Base-by-base conservation (phyloP, 1,140 invertebrate species). In the Euwallacea fornicatus region DNA sequence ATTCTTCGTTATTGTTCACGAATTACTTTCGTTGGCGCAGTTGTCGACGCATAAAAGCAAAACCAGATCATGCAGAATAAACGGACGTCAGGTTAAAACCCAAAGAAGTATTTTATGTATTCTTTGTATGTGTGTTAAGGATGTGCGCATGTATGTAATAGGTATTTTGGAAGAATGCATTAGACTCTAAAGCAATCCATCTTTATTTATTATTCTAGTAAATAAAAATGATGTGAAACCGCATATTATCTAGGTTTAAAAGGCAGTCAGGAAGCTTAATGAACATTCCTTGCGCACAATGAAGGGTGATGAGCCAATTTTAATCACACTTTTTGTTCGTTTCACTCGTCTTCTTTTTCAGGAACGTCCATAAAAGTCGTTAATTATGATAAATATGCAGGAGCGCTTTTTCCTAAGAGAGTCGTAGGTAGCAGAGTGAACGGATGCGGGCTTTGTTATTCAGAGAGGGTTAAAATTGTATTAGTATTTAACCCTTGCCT, bases 301-400 rank as follows among this genome's bases (percentile, higher is more conserved):
- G 56, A 71, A 68, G 73, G 66, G 78, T 74, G 73, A 72, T 78
- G 77, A 75, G 74, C 68, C 74, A 78, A 80, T 79, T 81, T 80
- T 80, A 78, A 81, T 78, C 77, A 77, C 73, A 79, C 79, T 80
- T 80, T 78, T 79, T 80, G 78, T 81, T 80, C 76, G 73, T 75
- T 75, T 74, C 76, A 66, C 73, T 77, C 76, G 75, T 78, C 75
- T 75, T 78, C 77, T 79, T 80, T 80, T 72, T 77, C 78, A 74
- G 74, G 71, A 71, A 73, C 71, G 77, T 77, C 75, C 76, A 80
- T 82, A 80, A 82, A 82, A 80, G 78, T 80, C 79, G 79, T 82
- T 82, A 82, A 82, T 82, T 81, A 82, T 82, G 80, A 82, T 82
- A 82, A 82, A 82, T 82, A 81, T 82, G 81, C 80, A 80, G 79